Conservation (phyloP, 2,797 vertebrate species). For the Girardinus metallicus region DNA sequence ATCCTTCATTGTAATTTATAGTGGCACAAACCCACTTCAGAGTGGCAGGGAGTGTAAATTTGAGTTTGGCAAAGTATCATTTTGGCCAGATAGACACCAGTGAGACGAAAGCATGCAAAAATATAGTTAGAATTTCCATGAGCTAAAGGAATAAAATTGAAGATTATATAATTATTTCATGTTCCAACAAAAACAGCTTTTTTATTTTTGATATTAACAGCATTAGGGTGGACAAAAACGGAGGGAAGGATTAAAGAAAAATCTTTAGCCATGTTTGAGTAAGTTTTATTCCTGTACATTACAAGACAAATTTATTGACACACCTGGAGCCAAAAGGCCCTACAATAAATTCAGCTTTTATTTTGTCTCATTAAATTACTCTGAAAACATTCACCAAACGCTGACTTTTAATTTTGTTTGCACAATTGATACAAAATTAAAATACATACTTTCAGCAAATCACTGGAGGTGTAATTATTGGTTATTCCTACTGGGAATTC, state of each 20-base stretch:
- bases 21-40: slow-evolving; percentile 21
- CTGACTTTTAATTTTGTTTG: background rate
- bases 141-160: background rate
- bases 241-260: background rate
- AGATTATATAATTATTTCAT: background rate
- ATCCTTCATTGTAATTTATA: slow-evolving; percentile 51
- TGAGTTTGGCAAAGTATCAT: slow-evolving; percentile 25
- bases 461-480: background rate
- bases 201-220: background rate
- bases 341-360: background rate
- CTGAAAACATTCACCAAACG: background rate
- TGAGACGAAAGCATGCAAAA: slow-evolving; percentile 11
- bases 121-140: background rate
- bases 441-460: background rate
- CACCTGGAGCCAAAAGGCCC: background rate
- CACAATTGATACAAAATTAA: background rate
- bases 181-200: background rate
- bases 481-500: background rate
- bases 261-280: background rate
- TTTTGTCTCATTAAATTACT: background rate
- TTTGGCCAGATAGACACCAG: slow-evolving; percentile 42
- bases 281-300: background rate
- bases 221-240: background rate
- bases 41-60: slow-evolving; percentile 49
- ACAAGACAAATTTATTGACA: background rate